A percentile compares a stretch with the other conserved stretches of the same genome.
phyloP scores from a whole-genome alignment of 2,797 vertebrate species.

The Galaxias olidus region DNA sequence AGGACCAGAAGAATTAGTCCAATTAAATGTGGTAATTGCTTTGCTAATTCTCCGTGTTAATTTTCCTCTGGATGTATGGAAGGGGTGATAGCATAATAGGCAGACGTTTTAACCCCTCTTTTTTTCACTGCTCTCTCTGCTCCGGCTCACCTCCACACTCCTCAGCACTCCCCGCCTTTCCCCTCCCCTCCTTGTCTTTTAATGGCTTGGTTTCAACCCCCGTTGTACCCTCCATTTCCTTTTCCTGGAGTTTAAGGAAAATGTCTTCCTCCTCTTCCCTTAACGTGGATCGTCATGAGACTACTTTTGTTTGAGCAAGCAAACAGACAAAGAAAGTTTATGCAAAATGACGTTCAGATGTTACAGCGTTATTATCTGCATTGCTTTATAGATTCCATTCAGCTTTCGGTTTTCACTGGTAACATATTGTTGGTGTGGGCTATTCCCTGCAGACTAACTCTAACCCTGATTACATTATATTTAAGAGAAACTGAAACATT shows the following conservation, averaged over 20 bases:
- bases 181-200: conserved; percentile 35
- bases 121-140: conserved; percentile 36
- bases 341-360: no score
- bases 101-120: conserved; percentile 73
- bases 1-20: conserved; percentile 78
- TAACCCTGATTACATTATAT: no score
- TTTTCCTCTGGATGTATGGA: conserved; percentile 71
- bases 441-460: no score
- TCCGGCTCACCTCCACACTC: conserved; percentile 18
- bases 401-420: no score
- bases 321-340: not conserved
- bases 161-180: not conserved
- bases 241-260: conserved; percentile 27
- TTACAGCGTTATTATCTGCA: no score
- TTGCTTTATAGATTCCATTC: no score
- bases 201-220: conserved; percentile 40
- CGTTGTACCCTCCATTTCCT: conserved; percentile 17
- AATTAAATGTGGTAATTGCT: conserved; percentile 85
- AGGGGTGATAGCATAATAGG: conserved; percentile 76
- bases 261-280: conserved; percentile 22
- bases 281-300: conserved; percentile 6
- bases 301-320: not conserved
- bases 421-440: no score
- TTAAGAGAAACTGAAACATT: no score
- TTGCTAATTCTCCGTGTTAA: conserved; percentile 82